These are phyloP conservation scores for Norana najaformis DNA, from an alignment of 2,888 invertebrate genomes.

Conservation along the genomic window DNA sequence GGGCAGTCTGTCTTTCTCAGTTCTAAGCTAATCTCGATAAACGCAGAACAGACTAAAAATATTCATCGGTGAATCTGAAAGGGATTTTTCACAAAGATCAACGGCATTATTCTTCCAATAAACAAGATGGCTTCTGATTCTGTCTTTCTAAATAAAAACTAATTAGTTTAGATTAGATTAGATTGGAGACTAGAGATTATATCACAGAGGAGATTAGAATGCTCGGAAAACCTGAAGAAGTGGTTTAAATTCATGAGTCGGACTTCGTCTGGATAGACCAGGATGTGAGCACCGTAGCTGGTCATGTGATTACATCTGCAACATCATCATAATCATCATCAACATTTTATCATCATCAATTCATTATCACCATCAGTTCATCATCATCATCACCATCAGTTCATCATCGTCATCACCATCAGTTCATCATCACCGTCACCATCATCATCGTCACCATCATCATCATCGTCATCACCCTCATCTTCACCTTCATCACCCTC, in stretches of 20 bases:
- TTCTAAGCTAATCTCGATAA: not conserved
- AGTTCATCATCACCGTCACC: not conserved
- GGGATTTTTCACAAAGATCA: not conserved
- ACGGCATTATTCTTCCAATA: not conserved
- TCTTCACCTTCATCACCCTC: too few relatives aligned
- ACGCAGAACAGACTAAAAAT: not conserved
- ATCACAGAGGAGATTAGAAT: not conserved
- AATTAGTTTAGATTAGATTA: not conserved
- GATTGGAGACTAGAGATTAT: too few relatives aligned
- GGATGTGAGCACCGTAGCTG: conserved; percentile 54
- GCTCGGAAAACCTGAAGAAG: conserved; percentile 43
- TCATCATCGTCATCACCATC: not conserved
- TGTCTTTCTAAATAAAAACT: not conserved
- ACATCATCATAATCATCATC: not conserved
- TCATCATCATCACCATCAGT: not conserved
- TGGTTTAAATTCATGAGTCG: conserved; percentile 50
- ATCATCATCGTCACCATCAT: not conserved
- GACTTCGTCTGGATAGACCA: conserved; percentile 52
- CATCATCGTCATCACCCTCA: not conserved
- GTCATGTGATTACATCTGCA: conserved; percentile 57
- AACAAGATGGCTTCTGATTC: not conserved
- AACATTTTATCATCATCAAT: not conserved
- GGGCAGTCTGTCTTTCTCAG: not conserved
- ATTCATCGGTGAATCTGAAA: not conserved
- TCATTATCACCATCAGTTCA: not conserved